These are phyloP conservation scores for Phengaris arion DNA, from an alignment of 2,888 invertebrate species.

Conservation along the genomic window DNA sequence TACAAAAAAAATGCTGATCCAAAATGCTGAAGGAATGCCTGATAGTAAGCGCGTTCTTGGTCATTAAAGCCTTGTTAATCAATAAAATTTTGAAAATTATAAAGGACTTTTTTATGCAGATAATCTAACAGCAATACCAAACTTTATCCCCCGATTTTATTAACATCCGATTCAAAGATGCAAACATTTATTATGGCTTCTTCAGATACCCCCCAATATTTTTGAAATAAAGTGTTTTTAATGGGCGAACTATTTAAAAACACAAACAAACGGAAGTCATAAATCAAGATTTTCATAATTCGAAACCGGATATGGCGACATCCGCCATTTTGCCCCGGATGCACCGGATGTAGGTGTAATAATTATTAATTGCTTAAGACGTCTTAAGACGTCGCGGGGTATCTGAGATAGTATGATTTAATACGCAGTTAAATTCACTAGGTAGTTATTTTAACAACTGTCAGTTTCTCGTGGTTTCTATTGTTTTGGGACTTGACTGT, in stretches of 20 bases:
- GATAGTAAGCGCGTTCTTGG: too few relatives aligned
- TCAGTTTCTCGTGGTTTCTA: slow-evolving; percentile 9
- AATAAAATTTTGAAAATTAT: too few relatives aligned
- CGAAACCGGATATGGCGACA: slow-evolving; percentile 42
- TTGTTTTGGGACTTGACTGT: background rate
- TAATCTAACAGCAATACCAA: too few relatives aligned
- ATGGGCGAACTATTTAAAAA: slow-evolving; percentile 15
- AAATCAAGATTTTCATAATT: slow-evolving; percentile 24
- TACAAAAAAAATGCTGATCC: too few relatives aligned
- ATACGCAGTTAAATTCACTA: slow-evolving; percentile 36
- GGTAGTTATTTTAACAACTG: slow-evolving; percentile 21
- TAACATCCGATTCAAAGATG: too few relatives aligned
- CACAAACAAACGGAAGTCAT: background rate
- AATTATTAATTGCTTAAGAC: slow-evolving; percentile 73
- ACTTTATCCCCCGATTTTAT: too few relatives aligned
- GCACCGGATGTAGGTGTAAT: slow-evolving; percentile 72
- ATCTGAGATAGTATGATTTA: slow-evolving; percentile 49
- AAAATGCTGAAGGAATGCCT: too few relatives aligned
- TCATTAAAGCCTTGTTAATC: too few relatives aligned
- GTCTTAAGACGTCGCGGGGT: slow-evolving; percentile 63
- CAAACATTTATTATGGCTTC: too few relatives aligned
- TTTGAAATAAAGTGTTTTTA: slow-evolving; percentile 11
- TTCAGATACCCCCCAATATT: background rate
- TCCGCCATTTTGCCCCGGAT: slow-evolving; percentile 55
- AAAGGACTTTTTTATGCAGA: too few relatives aligned